Percentiles rank a stretch among this genome's conserved stretches.
These are phyloP conservation scores for Podarcis muralis DNA, from an alignment of 2,113 vertebrate species.

Conservation along the genomic window DNA sequence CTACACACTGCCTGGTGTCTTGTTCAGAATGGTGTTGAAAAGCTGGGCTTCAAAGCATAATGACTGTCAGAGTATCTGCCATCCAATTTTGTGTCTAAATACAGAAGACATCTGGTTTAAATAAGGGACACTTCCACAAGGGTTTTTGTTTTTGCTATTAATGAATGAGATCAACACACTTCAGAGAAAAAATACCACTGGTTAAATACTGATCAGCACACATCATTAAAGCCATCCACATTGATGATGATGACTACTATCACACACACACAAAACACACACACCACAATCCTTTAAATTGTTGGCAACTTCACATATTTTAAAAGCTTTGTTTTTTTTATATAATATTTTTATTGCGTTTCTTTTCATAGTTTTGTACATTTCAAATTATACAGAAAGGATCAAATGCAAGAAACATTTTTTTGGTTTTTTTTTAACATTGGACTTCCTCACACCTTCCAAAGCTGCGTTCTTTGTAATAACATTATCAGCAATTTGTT, in stretches of 20 bases:
- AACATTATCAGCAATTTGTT: too few relatives aligned
- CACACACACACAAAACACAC: background rate
- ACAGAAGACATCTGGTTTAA: background rate
- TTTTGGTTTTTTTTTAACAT: too few relatives aligned
- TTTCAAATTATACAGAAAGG: too few relatives aligned
- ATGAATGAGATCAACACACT: background rate
- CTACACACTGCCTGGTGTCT: background rate
- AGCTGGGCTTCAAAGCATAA: background rate
- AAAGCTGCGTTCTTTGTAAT: too few relatives aligned
- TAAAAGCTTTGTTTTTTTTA: conserved; percentile 2
- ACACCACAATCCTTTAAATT: background rate
- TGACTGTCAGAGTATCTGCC: background rate
- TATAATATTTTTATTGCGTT: too few relatives aligned
- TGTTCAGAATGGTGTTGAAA: background rate
- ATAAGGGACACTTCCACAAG: conserved; percentile 4
- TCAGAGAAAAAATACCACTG: background rate
- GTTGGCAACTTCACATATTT: background rate
- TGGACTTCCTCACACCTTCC: too few relatives aligned
- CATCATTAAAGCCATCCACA: background rate
- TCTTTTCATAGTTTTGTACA: too few relatives aligned
- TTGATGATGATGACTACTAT: background rate
- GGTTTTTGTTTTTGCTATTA: background rate
- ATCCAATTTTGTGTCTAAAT: background rate
- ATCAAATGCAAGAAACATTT: too few relatives aligned
- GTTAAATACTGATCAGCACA: background rate